Percentiles rank a stretch among this genome's conserved stretches.
Evolutionary conservation across 2,113 vertebrate genomes (phyloP).

Genomic region (Hippocampus mohnikei): DNA sequence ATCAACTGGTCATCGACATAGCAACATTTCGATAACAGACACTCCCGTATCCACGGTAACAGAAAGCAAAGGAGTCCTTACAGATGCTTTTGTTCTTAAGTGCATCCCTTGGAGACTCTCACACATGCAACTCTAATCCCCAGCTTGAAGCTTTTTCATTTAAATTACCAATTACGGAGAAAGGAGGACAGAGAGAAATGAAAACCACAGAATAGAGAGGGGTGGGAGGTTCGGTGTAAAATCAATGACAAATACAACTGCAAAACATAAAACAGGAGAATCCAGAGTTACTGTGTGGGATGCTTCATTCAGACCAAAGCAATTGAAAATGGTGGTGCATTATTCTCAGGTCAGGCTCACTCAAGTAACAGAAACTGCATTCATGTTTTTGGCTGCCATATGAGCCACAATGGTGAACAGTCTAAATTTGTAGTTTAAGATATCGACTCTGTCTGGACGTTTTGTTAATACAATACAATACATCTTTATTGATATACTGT

Average conservation of each 20-base stretch:
- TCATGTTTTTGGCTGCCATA: neutral
- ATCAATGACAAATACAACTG: slow-evolving; percentile 42
- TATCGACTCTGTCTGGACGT: neutral
- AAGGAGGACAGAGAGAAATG: slow-evolving; percentile 15
- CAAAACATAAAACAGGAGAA: slow-evolving; percentile 32
- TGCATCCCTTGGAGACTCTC: slow-evolving; percentile 56
- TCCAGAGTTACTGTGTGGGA: slow-evolving; percentile 13
- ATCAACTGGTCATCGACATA: slow-evolving; percentile 1
- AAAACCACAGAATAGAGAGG: slow-evolving; percentile 18
- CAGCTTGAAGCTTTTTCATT: slow-evolving; percentile 56
- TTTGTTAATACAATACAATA: neutral
- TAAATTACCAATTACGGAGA: slow-evolving; percentile 54
- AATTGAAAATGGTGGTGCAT: neutral
- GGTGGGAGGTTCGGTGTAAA: slow-evolving; percentile 17
- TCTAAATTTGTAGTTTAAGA: neutral
- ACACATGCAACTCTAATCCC: slow-evolving; percentile 40
- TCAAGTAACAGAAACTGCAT: neutral
- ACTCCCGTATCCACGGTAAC: slow-evolving; percentile 68
- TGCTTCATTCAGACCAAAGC: neutral
- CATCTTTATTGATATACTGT: too few relatives aligned
- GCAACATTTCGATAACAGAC: slow-evolving; percentile 21
- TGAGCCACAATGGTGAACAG: neutral
- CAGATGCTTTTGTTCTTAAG: slow-evolving; percentile 69
- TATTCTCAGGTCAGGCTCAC: neutral
- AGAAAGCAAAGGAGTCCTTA: slow-evolving; percentile 42